Base-by-base conservation (phyloP, 1,140 invertebrate genomes). In the Listronotus oregonensis region DNA sequence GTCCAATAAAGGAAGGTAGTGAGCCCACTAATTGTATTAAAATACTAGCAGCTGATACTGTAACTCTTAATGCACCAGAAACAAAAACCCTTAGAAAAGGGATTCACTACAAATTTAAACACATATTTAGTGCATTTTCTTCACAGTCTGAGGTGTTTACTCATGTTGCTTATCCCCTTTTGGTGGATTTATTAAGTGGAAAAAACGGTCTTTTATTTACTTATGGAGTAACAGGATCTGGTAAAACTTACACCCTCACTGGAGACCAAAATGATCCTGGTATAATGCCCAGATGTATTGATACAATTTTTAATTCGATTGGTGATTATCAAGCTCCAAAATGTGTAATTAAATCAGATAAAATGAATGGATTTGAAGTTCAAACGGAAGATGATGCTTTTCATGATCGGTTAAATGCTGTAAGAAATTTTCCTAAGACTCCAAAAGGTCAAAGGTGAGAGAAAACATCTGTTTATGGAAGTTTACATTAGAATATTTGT, bases 221-320 rank as follows among this genome's bases (percentile, higher is more conserved):
- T 0, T 98, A 99, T 79, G 96, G 97, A 18, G 93, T 98, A 3
- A 98, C 96, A 5, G 94, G 94, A 1, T 97, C 95, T 67, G 97
- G 97, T 0, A 94, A 99, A 82, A 98, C 97, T 0, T 95, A 89
- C 74, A 98, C 96, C 1, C 96, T 99, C 91, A 94, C 90, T 9
- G 95, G 89, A 37, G 86, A 88, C 57, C 78, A 87, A 0, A 81
- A 88, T 9, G 89, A 96, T 75, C 88, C 87, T 43, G 95, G 95
- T 7, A 88, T 97, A 47, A 86, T 97, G 79, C 94, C 94, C 0
- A 84, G 96, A 42, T 92, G 89, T 77, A 82, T 98, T 5, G 93
- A 98, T 80, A 90, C 94, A 5, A 84, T 98, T 47, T 98, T 99
- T 75, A 97, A 97, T 78, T 93, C 89, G 50, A 92, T 96, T 70